Conservation (phyloP, 2,797 vertebrate genomes). For the Pangasius sanitwongsei region DNA sequence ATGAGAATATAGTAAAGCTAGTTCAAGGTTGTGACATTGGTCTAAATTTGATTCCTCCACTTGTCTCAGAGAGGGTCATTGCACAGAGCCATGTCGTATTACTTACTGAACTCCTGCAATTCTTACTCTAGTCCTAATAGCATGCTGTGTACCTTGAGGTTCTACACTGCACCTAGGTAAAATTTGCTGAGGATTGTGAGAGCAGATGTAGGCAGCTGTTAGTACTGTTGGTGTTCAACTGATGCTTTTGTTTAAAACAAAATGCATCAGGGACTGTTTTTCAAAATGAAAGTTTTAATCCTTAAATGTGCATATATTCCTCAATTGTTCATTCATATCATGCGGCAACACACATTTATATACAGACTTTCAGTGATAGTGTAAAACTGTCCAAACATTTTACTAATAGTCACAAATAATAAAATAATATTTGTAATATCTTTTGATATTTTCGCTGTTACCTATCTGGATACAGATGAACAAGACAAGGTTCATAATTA, state of each 20-base stretch:
- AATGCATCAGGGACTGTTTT: not conserved
- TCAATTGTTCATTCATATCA: not conserved
- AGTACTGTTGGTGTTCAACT: not conserved
- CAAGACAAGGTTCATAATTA: not conserved
- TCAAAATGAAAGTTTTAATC: not conserved
- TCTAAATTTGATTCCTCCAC: not conserved
- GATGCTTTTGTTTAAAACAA: not conserved
- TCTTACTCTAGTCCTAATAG: not conserved
- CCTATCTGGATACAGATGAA: not conserved
- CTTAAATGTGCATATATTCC: not conserved
- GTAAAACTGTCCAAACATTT: not conserved
- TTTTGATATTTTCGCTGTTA: not conserved
- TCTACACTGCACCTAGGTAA: not conserved
- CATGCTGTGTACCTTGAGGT: not conserved
- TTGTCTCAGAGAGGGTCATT: not conserved
- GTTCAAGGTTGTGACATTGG: constrained; percentile 5
- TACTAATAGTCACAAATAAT: not conserved
- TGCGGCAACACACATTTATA: not conserved
- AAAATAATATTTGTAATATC: not conserved
- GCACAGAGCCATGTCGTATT: not conserved
- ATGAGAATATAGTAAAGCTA: constrained; percentile 6
- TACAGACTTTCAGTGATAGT: not conserved
- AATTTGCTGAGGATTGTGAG: not conserved
- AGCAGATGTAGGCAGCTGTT: not conserved
- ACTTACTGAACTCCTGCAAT: not conserved